These are phyloP conservation scores for Formicarius rufipectus DNA, from an alignment of 2,113 vertebrate species.

Conservation along the genomic window DNA sequence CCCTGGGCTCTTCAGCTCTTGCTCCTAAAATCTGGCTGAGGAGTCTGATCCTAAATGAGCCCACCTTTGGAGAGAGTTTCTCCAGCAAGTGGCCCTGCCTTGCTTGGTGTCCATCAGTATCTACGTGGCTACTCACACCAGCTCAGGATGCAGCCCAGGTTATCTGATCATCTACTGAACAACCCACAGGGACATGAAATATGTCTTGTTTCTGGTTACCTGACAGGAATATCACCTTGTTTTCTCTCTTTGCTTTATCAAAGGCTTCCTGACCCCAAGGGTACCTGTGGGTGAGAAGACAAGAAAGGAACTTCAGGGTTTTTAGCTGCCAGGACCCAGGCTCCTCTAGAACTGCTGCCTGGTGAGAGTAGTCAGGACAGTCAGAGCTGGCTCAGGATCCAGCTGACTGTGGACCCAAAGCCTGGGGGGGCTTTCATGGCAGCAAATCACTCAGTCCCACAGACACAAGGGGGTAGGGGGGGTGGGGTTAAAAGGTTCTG, in stretches of 20 bases:
- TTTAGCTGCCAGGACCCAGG: not conserved
- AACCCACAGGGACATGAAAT: fast-evolving
- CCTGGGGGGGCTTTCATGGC: fast-evolving
- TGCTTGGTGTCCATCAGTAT: not conserved
- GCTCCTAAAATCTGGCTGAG: not conserved
- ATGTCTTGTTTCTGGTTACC: slow-evolving; percentile 66
- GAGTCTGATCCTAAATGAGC: not conserved
- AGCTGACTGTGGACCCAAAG: fast-evolving
- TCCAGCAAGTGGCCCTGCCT: fast-evolving
- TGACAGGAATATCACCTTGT: slow-evolving; percentile 93
- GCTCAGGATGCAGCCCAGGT: not conserved
- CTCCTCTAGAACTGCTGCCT: not conserved
- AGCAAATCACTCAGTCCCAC: fast-evolving
- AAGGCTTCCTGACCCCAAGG: slow-evolving; percentile 94
- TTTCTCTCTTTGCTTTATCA: slow-evolving; percentile 86
- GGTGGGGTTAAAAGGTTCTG: not conserved
- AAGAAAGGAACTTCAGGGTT: not conserved
- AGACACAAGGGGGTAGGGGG: not conserved
- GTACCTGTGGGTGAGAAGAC: slow-evolving; percentile 74
- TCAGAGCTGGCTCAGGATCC: not conserved
- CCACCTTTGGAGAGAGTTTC: not conserved
- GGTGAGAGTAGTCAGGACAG: not conserved
- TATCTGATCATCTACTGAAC: not conserved
- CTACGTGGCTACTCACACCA: not conserved
- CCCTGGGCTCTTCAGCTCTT: not conserved